These are phyloP conservation scores for Sylvicola cinctus DNA, from an alignment of 2,888 invertebrate genomes.

Conservation along the genomic window DNA sequence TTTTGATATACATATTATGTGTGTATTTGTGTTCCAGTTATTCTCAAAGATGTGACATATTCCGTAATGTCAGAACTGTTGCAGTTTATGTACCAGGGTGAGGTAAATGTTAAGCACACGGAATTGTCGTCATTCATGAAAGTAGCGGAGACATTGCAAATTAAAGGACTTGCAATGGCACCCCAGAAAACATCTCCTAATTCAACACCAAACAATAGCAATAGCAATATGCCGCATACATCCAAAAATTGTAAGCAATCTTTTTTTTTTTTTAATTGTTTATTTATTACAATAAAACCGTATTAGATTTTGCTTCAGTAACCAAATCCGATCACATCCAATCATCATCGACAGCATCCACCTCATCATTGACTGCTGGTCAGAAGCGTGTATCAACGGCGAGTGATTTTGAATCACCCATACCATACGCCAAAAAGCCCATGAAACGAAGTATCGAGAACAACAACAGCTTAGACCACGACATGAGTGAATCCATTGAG, in stretches of 20 bases:
- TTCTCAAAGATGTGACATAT: slow-evolving; percentile 35
- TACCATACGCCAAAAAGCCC: slow-evolving; percentile 3
- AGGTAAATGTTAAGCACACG: slow-evolving; percentile 30
- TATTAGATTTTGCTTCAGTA: too few species aligned
- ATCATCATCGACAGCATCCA: too few species aligned
- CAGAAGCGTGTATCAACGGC: too few species aligned
- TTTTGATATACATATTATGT: background rate
- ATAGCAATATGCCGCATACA: background rate
- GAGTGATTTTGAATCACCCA: too few species aligned
- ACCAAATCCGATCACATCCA: too few species aligned
- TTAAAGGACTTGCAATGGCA: slow-evolving; percentile 25
- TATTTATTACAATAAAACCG: too few species aligned
- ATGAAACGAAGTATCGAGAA: slow-evolving; percentile 1
- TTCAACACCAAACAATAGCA: slow-evolving; percentile 8
- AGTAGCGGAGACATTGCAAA: slow-evolving; percentile 27
- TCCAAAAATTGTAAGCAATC: background rate
- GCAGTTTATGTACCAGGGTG: slow-evolving; percentile 39
- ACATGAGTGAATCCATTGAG: slow-evolving; percentile 17
- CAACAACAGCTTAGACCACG: slow-evolving; percentile 12
- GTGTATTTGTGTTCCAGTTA: slow-evolving; percentile 15
- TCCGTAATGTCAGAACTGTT: slow-evolving; percentile 32
- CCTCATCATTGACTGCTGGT: too few species aligned
- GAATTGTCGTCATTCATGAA: slow-evolving; percentile 27
- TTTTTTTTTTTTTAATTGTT: too few species aligned
- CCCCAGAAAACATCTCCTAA: slow-evolving; percentile 16